Percentiles rank a stretch among this genome's conserved stretches.
Evolutionary conservation across 1,140 invertebrate species (phyloP).

Genomic region (Pseudoatta argentina): DNA sequence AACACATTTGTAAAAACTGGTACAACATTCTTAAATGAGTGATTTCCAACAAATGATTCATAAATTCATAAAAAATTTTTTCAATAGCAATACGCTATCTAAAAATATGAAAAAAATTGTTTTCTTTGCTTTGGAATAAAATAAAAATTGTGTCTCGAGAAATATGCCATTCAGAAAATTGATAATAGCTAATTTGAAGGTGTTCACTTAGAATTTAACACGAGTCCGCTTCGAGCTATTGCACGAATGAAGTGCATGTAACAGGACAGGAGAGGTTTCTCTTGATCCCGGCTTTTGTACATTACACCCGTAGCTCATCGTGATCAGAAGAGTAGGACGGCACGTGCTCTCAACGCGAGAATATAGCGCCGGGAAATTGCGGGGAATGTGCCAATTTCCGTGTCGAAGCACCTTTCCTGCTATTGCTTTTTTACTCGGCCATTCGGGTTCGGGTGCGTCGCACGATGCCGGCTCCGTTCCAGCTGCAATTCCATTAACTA

Average conservation of each 20-base stretch:
- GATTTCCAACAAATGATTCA: background rate
- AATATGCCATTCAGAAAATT: background rate
- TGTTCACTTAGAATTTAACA: background rate
- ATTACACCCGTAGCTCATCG: constrained; percentile 28
- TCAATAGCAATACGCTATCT: background rate
- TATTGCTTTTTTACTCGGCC: constrained; percentile 32
- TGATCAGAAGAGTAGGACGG: constrained; percentile 2
- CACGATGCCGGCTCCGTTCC: background rate
- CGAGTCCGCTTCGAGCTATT: background rate
- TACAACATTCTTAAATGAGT: background rate
- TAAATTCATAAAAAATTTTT: background rate
- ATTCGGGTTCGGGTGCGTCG: background rate
- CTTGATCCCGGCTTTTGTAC: constrained; percentile 1
- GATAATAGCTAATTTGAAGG: constrained; percentile 7
- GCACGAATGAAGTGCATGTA: background rate
- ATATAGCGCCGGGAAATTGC: constrained; percentile 3
- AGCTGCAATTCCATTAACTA: constrained; percentile 57
- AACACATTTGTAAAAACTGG: too few species aligned
- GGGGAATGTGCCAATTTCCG: constrained; percentile 57
- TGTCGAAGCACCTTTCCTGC: constrained; percentile 39
- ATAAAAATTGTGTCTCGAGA: background rate
- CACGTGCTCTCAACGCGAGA: constrained; percentile 46
- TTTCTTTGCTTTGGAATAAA: background rate
- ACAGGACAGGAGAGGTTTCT: constrained; percentile 20
- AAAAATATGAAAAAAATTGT: background rate